Base-by-base conservation (phyloP, 2,888 invertebrate genomes). In the Drosophila testacea region DNA sequence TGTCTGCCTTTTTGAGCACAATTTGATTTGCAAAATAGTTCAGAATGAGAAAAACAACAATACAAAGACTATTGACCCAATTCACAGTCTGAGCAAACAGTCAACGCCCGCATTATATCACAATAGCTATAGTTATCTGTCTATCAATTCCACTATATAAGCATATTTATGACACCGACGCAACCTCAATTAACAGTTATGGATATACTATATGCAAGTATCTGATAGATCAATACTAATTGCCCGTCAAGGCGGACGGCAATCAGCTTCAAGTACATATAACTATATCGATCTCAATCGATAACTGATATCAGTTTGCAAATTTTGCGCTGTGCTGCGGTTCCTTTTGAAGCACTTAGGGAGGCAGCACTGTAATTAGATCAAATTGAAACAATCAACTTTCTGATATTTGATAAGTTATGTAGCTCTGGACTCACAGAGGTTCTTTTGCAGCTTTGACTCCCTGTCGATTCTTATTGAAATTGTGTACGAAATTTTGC, bases 21-120 rank as follows among this genome's bases (percentile, higher is more conserved):
- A 67, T 78, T 81, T 81, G 69, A 81, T 81, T 79, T 79, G 78
- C 81, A 73, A 81, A 81, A 80, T 63, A 60, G 57, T 73, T 62
- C 62, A 66, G 39, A 46, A 39, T 22, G 52, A 30, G 39, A 51
- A 27, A 22, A 30, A 47, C 30, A 50, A 61, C 36, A 63, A 52
- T 13, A 48, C 32, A 47, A 41, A 50, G 59, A 50, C 59, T 42
- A 48, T 68, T 76, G 76, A 77, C 77, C 77, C 70, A 77, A 74
- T 77, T 77, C 54, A 22, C 56, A 64, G 52, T 44, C 39, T 10
- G 30, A 56, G 38, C 16, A 13, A 39, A 28, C 61, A 80, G 77
- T 80, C 65, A 76, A 79, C 62, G 80, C 59, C 65, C 76, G 70
- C 80, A 65, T 62, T 48, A 69, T 63, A 63, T 41, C n/a, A 22